phyloP scores from a whole-genome alignment of 2,113 vertebrate species.

The Cyrtonyx montezumae region DNA sequence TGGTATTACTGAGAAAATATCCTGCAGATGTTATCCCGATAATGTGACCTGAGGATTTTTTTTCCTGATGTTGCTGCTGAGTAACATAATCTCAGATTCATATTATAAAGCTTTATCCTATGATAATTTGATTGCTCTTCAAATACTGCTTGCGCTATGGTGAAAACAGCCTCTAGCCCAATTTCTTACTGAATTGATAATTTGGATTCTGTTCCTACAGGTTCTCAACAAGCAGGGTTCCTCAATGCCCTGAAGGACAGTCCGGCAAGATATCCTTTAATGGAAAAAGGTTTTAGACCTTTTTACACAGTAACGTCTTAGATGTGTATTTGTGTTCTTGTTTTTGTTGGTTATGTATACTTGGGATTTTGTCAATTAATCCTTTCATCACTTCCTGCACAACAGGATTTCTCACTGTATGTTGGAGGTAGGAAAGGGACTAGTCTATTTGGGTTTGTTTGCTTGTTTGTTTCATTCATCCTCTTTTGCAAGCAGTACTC shows the following conservation, averaged over 20 bases:
- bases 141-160: not conserved
- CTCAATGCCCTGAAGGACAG: constrained; percentile 94
- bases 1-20: constrained; percentile 59
- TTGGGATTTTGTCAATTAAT: not conserved
- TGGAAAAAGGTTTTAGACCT: not conserved
- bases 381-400: not conserved
- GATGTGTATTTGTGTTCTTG: not conserved
- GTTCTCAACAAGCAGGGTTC: constrained; percentile 88
- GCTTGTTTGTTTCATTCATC: not conserved
- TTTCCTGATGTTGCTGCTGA: constrained; percentile 19
- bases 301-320: not conserved
- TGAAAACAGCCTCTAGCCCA: not conserved
- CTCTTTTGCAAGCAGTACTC: not conserved
- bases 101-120: not conserved
- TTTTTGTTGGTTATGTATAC: not conserved
- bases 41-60: not conserved
- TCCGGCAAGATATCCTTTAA: constrained; percentile 98
- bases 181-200: not conserved
- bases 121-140: not conserved
- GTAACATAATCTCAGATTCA: not conserved
- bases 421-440: not conserved
- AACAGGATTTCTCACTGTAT: not conserved
- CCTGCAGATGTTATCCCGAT: constrained; percentile 36
- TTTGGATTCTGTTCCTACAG: constrained; percentile 79
- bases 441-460: not conserved